A percentile compares a stretch with the other conserved stretches of the same genome.
Conservation (phyloP, 2,113 vertebrate species). For the Motacilla tschutschensis region DNA sequence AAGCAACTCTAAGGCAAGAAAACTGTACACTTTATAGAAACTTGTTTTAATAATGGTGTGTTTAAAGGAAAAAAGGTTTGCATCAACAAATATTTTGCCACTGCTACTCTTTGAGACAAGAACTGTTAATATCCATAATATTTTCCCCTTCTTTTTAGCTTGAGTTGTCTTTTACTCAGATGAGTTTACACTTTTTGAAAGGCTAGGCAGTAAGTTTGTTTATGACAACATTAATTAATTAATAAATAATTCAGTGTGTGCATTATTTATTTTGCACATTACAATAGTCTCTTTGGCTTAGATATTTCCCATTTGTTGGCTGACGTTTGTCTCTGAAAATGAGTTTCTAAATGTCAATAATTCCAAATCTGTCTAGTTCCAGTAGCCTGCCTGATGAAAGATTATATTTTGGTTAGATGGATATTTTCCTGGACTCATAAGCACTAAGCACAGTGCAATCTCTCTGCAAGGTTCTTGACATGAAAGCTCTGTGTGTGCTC, state of each 20-base stretch:
- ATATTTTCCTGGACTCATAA: not conserved
- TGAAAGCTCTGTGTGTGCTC: not conserved
- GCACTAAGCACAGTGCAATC: not conserved
- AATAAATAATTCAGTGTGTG: not conserved
- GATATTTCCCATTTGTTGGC: not conserved
- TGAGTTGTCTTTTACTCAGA: not conserved
- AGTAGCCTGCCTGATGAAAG: not conserved
- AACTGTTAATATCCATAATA: not conserved
- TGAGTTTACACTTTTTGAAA: not conserved
- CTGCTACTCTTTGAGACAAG: not conserved
- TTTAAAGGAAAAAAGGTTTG: not conserved
- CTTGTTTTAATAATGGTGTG: not conserved
- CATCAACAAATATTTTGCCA: not conserved
- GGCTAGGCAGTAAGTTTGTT: not conserved
- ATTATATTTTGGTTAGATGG: not conserved
- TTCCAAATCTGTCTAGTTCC: not conserved
- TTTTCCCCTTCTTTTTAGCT: not conserved
- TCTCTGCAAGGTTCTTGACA: not conserved
- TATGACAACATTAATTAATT: not conserved
- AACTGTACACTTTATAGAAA: not conserved
- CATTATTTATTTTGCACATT: constrained; percentile 18
- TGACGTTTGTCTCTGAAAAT: not conserved
- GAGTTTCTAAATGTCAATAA: not conserved
- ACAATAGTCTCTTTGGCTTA: not conserved
- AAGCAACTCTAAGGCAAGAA: not conserved